phyloP scores from a whole-genome alignment of 2,113 vertebrate species.

The Epinephelus fuscoguttatus region DNA sequence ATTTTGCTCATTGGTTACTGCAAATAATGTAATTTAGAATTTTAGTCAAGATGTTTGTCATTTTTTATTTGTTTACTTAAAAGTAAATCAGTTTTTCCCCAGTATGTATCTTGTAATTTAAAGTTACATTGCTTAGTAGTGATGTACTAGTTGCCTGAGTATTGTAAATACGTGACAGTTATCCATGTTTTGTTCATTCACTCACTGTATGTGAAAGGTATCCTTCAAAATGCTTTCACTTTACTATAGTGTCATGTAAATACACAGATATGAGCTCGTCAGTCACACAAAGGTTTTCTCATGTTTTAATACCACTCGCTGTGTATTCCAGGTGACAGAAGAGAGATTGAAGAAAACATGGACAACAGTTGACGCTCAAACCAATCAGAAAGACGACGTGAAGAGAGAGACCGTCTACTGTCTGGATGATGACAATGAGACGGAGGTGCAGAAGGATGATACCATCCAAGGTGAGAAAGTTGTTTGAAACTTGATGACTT shows the following conservation, averaged over 20 bases:
- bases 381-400: conserved; percentile 87
- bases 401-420: conserved; percentile 93
- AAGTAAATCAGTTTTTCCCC: not conserved
- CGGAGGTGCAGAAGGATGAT: conserved; percentile 92
- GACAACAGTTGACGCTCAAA: conserved; percentile 91
- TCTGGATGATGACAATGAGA: conserved; percentile 95
- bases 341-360: conserved; percentile 91
- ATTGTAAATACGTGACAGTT: not conserved
- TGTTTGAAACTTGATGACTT: not conserved
- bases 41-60: not conserved
- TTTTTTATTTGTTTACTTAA: not conserved
- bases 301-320: not conserved
- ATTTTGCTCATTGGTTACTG: not conserved
- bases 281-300: conserved; percentile 10
- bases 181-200: not conserved
- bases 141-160: too few species aligned
- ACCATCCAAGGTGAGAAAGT: conserved; percentile 91
- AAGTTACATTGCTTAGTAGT: not conserved
- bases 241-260: not conserved
- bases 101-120: not conserved
- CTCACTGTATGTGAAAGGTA: too few species aligned
- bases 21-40: not conserved
- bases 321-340: conserved; percentile 86
- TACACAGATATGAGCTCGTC: not conserved
- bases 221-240: not conserved